Percentiles rank a stretch among this genome's conserved stretches.
Evolutionary conservation across 2,113 vertebrate species (phyloP).

Genomic region (Campylorhamphus procurvoides): DNA sequence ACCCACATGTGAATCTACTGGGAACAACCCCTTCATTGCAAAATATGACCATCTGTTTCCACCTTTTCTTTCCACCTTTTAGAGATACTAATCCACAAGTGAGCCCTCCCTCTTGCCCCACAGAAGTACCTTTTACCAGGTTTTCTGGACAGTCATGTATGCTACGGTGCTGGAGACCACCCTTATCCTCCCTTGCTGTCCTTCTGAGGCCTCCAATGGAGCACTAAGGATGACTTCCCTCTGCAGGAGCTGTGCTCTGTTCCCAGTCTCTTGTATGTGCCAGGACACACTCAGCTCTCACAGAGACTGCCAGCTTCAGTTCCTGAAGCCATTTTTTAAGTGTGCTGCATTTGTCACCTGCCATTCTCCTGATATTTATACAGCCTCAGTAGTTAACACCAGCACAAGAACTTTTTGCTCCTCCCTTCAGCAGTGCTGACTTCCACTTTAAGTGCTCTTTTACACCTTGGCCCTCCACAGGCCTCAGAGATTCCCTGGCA

Average conservation of each 20-base stretch:
- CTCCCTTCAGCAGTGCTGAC: not conserved
- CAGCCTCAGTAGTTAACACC: not conserved
- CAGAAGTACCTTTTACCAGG: not conserved
- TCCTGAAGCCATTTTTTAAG: not conserved
- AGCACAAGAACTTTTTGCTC: not conserved
- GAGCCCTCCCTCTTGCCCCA: not conserved
- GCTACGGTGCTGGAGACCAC: not conserved
- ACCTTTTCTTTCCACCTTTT: not conserved
- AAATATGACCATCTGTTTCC: not conserved
- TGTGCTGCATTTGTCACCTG: not conserved
- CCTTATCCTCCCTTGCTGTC: not conserved
- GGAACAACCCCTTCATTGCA: not conserved
- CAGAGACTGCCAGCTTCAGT: not conserved
- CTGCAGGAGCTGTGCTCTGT: not conserved
- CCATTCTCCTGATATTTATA: not conserved
- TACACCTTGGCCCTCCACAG: not conserved
- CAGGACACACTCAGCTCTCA: not conserved
- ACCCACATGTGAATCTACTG: accelerated
- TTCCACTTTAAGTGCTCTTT: not conserved
- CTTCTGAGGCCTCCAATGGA: not conserved
- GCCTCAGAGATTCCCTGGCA: not conserved
- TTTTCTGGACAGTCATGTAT: not conserved
- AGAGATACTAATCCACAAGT: not conserved
- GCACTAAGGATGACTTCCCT: not conserved
- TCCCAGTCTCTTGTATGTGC: accelerated